Conservation (phyloP, 1,140 invertebrate species). For the Antheraea pernyi region DNA sequence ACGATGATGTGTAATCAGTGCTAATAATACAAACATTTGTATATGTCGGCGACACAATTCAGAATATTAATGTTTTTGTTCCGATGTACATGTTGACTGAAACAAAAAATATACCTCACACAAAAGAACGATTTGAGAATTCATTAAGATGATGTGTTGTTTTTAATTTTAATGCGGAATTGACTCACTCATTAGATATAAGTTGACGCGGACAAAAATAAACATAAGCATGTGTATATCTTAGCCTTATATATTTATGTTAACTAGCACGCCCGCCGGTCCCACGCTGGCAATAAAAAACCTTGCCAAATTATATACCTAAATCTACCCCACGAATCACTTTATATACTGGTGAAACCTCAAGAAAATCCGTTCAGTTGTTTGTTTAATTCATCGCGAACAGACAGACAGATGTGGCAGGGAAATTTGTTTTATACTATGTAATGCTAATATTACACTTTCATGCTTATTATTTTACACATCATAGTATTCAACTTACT, state of each 20-base stretch:
- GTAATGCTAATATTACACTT: not conserved
- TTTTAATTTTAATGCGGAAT: not conserved
- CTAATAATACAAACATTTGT: not conserved
- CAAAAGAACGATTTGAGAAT: not conserved
- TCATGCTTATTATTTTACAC: not conserved
- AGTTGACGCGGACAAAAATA: not conserved
- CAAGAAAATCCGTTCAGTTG: too few relatives aligned
- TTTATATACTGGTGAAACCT: too few relatives aligned
- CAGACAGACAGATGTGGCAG: too few relatives aligned
- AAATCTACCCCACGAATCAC: too few relatives aligned
- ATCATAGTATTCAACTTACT: conserved; percentile 71
- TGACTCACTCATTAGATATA: not conserved
- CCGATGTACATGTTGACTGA: not conserved
- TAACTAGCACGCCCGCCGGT: too few relatives aligned
- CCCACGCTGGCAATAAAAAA: too few relatives aligned
- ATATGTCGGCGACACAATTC: not conserved
- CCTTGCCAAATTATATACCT: too few relatives aligned
- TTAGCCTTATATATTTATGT: too few relatives aligned
- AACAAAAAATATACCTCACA: not conserved
- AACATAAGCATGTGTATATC: not conserved
- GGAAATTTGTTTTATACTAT: too few relatives aligned
- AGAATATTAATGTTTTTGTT: not conserved
- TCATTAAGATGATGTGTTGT: not conserved
- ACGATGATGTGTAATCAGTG: not conserved
- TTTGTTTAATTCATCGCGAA: too few relatives aligned